Evolutionary conservation across 2,113 vertebrate species (phyloP).

Genomic region (Halichoerus grypus): DNA sequence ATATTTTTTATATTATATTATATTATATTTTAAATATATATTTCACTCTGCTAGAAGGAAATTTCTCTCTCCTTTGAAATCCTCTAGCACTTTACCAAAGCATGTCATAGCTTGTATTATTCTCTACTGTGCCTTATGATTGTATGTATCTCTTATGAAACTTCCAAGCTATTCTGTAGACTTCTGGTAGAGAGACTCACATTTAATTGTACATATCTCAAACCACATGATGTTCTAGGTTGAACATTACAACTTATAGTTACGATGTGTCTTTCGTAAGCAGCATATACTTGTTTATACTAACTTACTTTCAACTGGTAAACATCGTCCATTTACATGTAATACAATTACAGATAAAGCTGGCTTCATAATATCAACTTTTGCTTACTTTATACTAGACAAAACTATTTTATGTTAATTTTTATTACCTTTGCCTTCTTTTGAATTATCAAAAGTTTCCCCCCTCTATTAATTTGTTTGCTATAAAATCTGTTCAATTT

Average conservation of each 20-base stretch:
- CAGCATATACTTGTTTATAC: not conserved
- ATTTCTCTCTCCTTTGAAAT: not conserved
- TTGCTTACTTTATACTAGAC: not conserved
- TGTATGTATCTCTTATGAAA: not conserved
- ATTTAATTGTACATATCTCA: not conserved
- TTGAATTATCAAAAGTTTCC: not conserved
- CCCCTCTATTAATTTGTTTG: not conserved
- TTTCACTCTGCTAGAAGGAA: not conserved
- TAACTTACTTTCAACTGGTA: not conserved
- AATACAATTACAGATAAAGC: not conserved
- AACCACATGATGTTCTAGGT: not conserved
- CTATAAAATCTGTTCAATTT: not conserved
- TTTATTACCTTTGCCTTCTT: not conserved
- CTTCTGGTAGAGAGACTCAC: not conserved
- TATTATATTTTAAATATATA: too few species aligned
- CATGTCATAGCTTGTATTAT: not conserved
- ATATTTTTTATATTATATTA: too few species aligned
- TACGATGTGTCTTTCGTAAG: not conserved
- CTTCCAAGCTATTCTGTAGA: not conserved
- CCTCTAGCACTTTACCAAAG: not conserved
- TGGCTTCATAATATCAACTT: not conserved
- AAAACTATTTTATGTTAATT: not conserved
- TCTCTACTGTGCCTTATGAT: not conserved
- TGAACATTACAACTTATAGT: not conserved
- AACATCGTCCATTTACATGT: not conserved